Conservation (phyloP, 2,797 vertebrate species). For the Hapalemur alaotrensis region DNA sequence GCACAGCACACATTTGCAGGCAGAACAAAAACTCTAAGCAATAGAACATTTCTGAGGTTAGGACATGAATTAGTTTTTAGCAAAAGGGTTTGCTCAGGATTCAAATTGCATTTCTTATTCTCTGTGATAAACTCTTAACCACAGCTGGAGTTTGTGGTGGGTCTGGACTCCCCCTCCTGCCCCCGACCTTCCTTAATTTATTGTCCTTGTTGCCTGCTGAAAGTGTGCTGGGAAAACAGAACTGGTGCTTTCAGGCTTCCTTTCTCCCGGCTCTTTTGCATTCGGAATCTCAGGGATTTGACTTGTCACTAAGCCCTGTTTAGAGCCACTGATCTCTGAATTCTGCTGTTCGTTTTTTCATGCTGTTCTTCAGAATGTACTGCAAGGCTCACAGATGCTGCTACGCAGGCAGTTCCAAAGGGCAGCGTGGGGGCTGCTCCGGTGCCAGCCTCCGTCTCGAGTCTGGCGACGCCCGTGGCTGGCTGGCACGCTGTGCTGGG, state of each 20-base stretch:
- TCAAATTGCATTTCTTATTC: background rate
- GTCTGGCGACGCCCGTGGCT: background rate
- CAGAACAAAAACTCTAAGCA: background rate
- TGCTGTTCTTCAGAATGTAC: background rate
- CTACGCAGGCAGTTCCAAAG: background rate
- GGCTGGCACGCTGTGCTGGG: background rate
- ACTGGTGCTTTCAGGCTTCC: background rate
- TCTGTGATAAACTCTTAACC: background rate
- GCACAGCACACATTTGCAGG: background rate
- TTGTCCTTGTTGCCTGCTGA: background rate
- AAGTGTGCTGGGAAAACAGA: background rate
- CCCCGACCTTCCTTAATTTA: background rate
- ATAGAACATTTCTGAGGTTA: background rate
- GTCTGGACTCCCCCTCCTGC: background rate
- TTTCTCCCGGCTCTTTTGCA: background rate
- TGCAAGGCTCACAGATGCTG: slow-evolving; percentile 22
- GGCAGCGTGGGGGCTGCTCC: background rate
- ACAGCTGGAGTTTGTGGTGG: background rate
- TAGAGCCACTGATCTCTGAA: slow-evolving; percentile 17
- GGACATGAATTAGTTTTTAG: slow-evolving; percentile 14
- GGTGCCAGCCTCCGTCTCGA: background rate
- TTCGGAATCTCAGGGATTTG: background rate
- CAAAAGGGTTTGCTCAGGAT: slow-evolving; percentile 32
- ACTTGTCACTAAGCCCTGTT: background rate
- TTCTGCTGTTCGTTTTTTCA: background rate